Percentiles rank a stretch among this genome's conserved stretches.
Evolutionary conservation across 2,888 invertebrate species (phyloP).

Genomic region (Electrophaes corylata): DNA sequence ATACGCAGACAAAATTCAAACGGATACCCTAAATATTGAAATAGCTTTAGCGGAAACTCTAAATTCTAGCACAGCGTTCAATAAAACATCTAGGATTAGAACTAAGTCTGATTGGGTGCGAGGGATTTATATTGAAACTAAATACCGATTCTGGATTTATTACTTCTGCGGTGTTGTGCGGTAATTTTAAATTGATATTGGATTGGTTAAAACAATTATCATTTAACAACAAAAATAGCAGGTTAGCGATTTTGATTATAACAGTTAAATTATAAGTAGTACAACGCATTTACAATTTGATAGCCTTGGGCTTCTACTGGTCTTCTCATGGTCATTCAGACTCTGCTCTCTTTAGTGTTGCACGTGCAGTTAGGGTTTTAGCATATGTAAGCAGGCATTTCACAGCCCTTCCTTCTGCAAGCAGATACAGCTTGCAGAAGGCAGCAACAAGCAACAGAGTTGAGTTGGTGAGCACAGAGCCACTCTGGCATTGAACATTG

Average conservation of each 20-base stretch:
- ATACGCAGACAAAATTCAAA: neutral
- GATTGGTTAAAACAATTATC: neutral
- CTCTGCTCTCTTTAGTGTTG: too few species aligned
- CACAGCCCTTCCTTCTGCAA: too few species aligned
- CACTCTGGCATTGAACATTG: neutral
- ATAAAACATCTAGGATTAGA: slow-evolving; percentile 38
- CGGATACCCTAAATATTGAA: slow-evolving; percentile 11
- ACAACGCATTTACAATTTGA: too few species aligned
- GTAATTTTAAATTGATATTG: slow-evolving; percentile 16
- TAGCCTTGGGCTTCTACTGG: too few species aligned
- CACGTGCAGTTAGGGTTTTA: too few species aligned
- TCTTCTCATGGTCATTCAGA: too few species aligned
- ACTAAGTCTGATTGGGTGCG: slow-evolving; percentile 26
- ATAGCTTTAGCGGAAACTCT: neutral
- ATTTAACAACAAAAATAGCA: too few species aligned
- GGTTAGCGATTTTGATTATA: too few species aligned
- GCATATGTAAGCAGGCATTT: too few species aligned
- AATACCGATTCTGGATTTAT: slow-evolving; percentile 33
- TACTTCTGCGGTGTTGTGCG: slow-evolving; percentile 14
- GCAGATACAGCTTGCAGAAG: too few species aligned
- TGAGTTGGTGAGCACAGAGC: neutral
- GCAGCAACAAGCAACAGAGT: too few species aligned
- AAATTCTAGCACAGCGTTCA: slow-evolving; percentile 13
- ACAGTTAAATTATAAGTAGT: too few species aligned
- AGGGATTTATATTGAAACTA: slow-evolving; percentile 34